Base-by-base conservation (phyloP, 2,888 invertebrate species). In the Callimorpha dominula region DNA sequence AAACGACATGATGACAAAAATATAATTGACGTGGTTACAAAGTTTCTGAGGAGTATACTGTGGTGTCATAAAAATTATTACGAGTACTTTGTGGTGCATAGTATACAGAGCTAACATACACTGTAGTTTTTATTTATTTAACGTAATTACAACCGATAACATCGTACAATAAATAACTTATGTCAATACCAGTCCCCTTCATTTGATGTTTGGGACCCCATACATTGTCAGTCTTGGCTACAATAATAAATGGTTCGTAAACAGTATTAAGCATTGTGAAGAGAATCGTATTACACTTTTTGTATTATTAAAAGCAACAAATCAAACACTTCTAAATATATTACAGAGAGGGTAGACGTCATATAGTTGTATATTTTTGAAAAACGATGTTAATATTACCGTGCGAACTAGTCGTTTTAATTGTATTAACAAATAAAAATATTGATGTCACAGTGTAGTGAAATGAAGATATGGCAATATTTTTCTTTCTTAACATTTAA, bases 171-270 rank as follows among this genome's bases (percentile, higher is more conserved):
- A 89, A 88, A 90, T 89, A 88, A 87, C 74, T 74, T 68, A 84
- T 85, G 89, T 89, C 90, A 88, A 89, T 90, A 88, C 84, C 63
- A 72, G 62, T 74, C 81, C 86, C 86, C 86, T 54, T 43, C 50
- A 75, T 52, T 64, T 40, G 11, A 75, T 81, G 70, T 72, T 68
- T 70, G 63, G 67, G 71, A 71, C 77, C 70, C 80, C 69, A 77
- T 68, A 63, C 46, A 42, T 67, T 79, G 78, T 81, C 72, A 70
- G 75, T 71, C 78, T 78, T 76, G 9, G 83, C 81, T 83, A 88
- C 86, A 88, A 90, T 86, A 84, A 85, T 87, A 85, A 88, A 89
- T 88, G 89, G 86, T 88, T 87, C 83, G 77, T 86, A 88, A 90
- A 90, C 86, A 88, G 82, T 79, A 87, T 86, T 85, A 88, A 83